phyloP scores from a whole-genome alignment of 2,797 vertebrate genomes.

The Acipenser transmontanus region DNA sequence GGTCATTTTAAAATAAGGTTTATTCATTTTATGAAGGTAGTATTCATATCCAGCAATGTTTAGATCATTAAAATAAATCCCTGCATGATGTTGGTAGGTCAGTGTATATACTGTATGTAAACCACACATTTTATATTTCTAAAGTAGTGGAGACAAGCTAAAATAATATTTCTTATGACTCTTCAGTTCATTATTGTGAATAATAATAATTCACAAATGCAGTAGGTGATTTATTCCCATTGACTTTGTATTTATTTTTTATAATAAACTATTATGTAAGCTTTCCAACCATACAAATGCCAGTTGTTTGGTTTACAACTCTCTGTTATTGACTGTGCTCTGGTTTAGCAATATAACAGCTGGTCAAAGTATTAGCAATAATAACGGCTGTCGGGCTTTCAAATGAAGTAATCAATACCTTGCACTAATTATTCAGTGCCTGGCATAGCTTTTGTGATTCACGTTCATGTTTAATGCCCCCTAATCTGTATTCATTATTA shows the following conservation, averaged over 20 bases:
- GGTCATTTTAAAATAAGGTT: too few species aligned
- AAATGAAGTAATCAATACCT: constrained; percentile 27
- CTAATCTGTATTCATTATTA: constrained; percentile 17
- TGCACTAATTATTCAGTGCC: constrained; percentile 19
- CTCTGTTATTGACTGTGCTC: constrained; percentile 6
- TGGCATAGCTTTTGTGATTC: constrained; percentile 4
- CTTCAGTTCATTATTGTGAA: too few species aligned
- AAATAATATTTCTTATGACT: too few species aligned
- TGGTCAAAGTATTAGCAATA: constrained; percentile 9
- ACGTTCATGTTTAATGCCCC: constrained; percentile 16
- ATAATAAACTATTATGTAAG: neutral
- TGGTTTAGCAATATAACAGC: constrained; percentile 16
- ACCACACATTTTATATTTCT: too few species aligned
- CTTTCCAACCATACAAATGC: constrained; percentile 16
- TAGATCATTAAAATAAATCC: too few species aligned
- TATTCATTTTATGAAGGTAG: too few species aligned
- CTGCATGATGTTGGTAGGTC: too few species aligned
- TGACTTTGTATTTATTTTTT: neutral
- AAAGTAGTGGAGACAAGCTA: too few species aligned
- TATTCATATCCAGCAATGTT: too few species aligned
- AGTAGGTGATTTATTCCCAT: constrained; percentile 20
- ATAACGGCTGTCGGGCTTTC: constrained; percentile 11
- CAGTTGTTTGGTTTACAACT: constrained; percentile 7
- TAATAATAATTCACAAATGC: constrained; percentile 10
- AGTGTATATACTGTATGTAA: too few species aligned